Percentiles rank a stretch among this genome's conserved stretches.
phyloP scores from a whole-genome alignment of 2,888 invertebrate species.

The Galeruca laticollis region DNA sequence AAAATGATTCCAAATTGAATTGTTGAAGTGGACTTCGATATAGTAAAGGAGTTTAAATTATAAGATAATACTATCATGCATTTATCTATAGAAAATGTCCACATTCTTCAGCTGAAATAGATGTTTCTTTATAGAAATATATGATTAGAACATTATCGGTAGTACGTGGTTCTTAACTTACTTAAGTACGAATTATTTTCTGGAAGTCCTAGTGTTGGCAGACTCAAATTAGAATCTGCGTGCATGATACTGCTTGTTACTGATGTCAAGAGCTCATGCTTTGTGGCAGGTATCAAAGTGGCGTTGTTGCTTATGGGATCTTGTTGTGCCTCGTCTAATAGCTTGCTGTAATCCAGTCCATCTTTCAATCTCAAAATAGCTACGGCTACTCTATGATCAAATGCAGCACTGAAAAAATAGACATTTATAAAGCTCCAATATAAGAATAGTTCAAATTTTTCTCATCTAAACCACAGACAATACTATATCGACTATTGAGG shows the following conservation, averaged over 20 bases:
- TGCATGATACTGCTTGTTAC: conserved; percentile 73
- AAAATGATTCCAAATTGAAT: too few species aligned
- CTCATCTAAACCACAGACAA: too few species aligned
- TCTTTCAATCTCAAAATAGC: conserved; percentile 87
- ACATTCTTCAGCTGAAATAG: too few species aligned
- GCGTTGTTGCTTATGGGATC: conserved; percentile 61
- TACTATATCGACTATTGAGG: too few species aligned
- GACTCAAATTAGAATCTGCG: conserved; percentile 79
- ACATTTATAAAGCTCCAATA: not conserved
- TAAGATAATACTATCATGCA: too few species aligned
- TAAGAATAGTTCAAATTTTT: too few species aligned
- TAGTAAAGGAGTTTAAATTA: too few species aligned
- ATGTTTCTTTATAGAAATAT: too few species aligned
- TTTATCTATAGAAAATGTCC: too few species aligned
- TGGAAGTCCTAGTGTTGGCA: conserved; percentile 64
- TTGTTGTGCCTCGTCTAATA: conserved; percentile 65
- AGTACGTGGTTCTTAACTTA: conserved; percentile 28
- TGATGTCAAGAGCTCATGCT: conserved; percentile 60
- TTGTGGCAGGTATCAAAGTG: conserved; percentile 60
- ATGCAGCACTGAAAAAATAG: conserved; percentile 81
- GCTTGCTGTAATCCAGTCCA: conserved; percentile 81
- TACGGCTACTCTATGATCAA: conserved; percentile 92
- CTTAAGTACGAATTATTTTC: conserved; percentile 41
- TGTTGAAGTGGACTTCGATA: too few species aligned
- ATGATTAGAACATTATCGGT: not conserved